phyloP scores from a whole-genome alignment of 2,888 invertebrate genomes.

The Lomographa bimaculata region DNA sequence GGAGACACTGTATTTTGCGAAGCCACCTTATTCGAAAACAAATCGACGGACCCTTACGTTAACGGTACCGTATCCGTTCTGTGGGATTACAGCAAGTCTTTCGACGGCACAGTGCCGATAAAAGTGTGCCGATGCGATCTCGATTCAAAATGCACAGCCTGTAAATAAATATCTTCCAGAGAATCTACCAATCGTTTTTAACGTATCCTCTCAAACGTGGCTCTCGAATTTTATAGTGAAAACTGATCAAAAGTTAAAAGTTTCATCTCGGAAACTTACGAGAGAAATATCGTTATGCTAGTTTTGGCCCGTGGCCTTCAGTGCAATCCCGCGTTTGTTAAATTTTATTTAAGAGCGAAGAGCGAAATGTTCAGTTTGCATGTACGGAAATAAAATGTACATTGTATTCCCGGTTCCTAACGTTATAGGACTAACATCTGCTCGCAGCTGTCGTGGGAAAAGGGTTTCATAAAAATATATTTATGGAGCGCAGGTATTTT shows the following conservation, averaged over 20 bases:
- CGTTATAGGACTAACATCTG: constrained; percentile 20
- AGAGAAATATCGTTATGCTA: constrained; percentile 35
- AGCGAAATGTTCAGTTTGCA: constrained; percentile 14
- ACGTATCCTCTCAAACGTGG: constrained; percentile 11
- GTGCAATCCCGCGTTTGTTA: constrained; percentile 15
- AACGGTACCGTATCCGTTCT: constrained; percentile 55
- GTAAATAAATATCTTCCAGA: constrained; percentile 34
- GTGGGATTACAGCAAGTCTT: constrained; percentile 61
- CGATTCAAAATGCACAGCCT: constrained; percentile 50
- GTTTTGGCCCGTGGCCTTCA: constrained; percentile 34
- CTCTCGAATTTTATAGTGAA: constrained; percentile 29
- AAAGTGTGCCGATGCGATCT: constrained; percentile 63
- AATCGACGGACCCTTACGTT: constrained; percentile 44
- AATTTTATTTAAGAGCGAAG: constrained; percentile 12
- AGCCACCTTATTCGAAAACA: constrained; percentile 51
- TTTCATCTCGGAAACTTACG: constrained; percentile 34
- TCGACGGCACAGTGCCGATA: constrained; percentile 58
- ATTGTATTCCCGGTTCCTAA: constrained; percentile 14
- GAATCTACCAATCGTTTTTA: constrained; percentile 7
- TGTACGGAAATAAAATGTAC: constrained; percentile 19
- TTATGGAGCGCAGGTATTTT: constrained; percentile 25
- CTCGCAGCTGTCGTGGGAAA: constrained; percentile 19
- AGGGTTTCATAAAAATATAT: constrained; percentile 29
- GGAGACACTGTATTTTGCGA: constrained; percentile 60
- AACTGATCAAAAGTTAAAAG: constrained; percentile 37